A percentile compares a stretch with the other conserved stretches of the same genome.
These are phyloP conservation scores for human DNA, from an alignment of 2,113 vertebrate genomes.

Conservation along the genomic window DNA sequence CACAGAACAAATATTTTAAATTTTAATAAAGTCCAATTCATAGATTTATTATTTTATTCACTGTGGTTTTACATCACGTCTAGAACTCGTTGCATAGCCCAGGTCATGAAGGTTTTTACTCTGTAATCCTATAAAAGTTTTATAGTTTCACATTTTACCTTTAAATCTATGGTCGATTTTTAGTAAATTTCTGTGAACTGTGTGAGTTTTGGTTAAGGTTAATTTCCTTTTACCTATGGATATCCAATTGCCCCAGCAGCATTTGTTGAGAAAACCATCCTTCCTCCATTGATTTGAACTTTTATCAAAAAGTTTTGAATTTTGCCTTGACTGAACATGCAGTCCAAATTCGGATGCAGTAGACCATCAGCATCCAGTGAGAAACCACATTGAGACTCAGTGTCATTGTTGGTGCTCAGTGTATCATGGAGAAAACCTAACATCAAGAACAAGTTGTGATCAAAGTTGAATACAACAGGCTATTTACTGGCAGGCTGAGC, in stretches of 20 bases:
- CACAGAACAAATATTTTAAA: neutral
- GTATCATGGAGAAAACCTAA: neutral
- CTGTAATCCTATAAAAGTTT: neutral
- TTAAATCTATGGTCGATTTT: neutral
- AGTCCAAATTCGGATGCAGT: neutral
- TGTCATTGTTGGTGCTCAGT: neutral
- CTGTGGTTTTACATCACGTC: neutral
- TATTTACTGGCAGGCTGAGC: neutral
- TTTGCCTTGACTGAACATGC: neutral
- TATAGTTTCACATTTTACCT: neutral
- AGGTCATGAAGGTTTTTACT: neutral
- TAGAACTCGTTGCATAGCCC: neutral
- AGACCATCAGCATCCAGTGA: rapidly evolving
- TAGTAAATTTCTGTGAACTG: neutral
- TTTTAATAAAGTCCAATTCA: neutral
- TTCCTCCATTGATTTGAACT: neutral
- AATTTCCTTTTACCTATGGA: neutral
- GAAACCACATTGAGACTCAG: rapidly evolving
- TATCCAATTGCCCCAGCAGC: neutral
- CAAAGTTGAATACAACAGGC: neutral
- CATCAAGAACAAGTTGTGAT: neutral
- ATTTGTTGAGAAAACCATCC: neutral
- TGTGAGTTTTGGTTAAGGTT: neutral
- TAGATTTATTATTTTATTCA: neutral
- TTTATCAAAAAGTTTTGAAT: neutral